These are phyloP conservation scores for Exaiptasia diaphana DNA, from an alignment of 64 coral and sea anemone species.

Conservation along the genomic window DNA sequence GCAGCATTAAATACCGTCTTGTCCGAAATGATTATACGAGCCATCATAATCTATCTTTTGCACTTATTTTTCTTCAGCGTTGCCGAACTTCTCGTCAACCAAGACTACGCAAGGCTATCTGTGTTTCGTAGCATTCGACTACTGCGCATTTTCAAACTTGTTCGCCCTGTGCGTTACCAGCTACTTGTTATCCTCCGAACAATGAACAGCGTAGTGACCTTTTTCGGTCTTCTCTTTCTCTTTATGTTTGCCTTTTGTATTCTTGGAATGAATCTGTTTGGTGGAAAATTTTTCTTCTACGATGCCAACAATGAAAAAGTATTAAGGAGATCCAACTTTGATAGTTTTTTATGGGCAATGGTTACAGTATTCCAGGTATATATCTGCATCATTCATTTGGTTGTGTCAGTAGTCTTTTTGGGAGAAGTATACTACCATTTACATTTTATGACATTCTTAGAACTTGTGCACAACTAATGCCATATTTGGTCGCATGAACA, in stretches of 20 bases:
- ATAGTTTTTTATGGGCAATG: conserved; percentile 91
- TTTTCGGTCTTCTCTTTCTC: conserved; percentile 82
- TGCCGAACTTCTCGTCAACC: conserved; percentile 63
- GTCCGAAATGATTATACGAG: too few species aligned
- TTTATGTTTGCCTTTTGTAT: conserved; percentile 98
- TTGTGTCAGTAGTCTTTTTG: too few species aligned
- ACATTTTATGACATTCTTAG: too few species aligned
- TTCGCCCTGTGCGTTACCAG: conserved; percentile 88
- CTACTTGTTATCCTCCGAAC: conserved; percentile 79
- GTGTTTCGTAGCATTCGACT: conserved; percentile 90
- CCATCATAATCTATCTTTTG: too few species aligned
- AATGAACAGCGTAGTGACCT: conserved; percentile 90
- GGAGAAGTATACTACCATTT: too few species aligned
- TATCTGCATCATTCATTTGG: too few species aligned
- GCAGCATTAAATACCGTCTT: too few species aligned
- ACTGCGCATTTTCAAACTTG: conserved; percentile 91
- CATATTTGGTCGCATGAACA: too few species aligned
- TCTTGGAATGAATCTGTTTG: conserved; percentile 95
- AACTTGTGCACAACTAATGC: too few species aligned
- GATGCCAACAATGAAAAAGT: conserved; percentile 41
- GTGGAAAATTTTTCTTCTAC: conserved; percentile 74
- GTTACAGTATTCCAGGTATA: conserved; percentile 94
- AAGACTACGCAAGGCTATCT: conserved; percentile 53
- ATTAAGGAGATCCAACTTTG: conserved; percentile 76
- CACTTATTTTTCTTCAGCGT: conserved; percentile 48